Evolutionary conservation across 2,888 invertebrate species (phyloP).

Genomic region (Leptinotarsa haldemani): DNA sequence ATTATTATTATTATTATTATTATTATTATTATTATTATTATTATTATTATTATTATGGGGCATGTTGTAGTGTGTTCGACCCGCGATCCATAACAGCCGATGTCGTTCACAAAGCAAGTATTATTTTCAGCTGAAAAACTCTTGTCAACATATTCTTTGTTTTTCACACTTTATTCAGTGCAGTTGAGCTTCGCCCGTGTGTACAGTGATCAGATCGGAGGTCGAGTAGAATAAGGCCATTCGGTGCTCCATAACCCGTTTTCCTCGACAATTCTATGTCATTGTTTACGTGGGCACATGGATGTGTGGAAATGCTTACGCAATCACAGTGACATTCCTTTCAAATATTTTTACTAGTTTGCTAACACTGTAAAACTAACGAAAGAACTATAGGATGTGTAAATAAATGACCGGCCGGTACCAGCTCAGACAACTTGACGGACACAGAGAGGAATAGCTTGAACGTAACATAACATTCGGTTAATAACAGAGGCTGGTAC

Average conservation of each 20-base stretch:
- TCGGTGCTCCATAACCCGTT: conserved; percentile 61
- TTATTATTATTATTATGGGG: no score
- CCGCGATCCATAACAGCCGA: no score
- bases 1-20: no score
- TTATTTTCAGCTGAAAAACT: no score
- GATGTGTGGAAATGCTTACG: conserved; percentile 58
- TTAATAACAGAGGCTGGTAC: conserved; percentile 7
- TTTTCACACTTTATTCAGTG: conserved; percentile 18
- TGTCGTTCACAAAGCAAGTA: no score
- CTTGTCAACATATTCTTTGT: no score
- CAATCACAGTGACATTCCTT: conserved; percentile 58
- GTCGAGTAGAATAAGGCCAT: conserved; percentile 64
- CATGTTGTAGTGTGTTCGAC: no score
- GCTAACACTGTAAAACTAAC: conserved; percentile 33
- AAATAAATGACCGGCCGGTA: conserved; percentile 6
- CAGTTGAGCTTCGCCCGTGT: conserved; percentile 36
- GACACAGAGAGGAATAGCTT: conserved; percentile 12
- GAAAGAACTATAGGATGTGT: conserved; percentile 15
- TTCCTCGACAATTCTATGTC: conserved; percentile 62
- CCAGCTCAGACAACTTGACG: conserved; percentile 11
- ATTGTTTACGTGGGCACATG: conserved; percentile 64
- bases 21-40: no score
- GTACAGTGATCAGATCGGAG: conserved; percentile 62
- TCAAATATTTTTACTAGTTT: conserved; percentile 52
- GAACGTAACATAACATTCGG: background rate